Evolutionary conservation across 1,140 invertebrate species (phyloP), one percentile per base, ranked within the genome.

Genomic region (Solenopsis fugax): DNA sequence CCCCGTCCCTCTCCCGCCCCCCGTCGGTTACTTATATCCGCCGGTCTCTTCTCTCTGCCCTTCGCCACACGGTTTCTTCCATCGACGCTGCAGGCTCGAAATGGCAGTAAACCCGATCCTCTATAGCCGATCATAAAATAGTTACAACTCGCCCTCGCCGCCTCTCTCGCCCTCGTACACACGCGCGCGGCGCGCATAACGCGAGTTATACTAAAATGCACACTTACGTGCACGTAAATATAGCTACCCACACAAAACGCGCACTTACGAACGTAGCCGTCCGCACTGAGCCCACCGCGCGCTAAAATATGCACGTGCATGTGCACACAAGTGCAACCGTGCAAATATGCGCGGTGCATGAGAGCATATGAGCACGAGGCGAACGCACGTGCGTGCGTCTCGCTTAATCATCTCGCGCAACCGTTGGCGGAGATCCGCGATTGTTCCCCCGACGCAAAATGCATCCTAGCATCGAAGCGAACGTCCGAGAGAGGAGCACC

Each of bases 111-210:
- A 82, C 62, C 29, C 52, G 41, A 16, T 78, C 85, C 50, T 80
- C 64, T 86, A 80, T 86, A 81, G 77, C 64, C 16, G 75, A 81
- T 78, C 77, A 80, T 86, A 86, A 86, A 80, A 86, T 69, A 80
- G 85, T 86, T 86, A 86, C 85, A 80, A 24, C 85, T 80, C 52
- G 45, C 48, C 73, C 62, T 78, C 45, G 41, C 45, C 72, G 82
- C 6, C 37, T 67, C 21, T 71, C 16, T 34, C 37, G n/a, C 54
- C 9, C 16, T 18, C 16, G 4, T 45, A 29, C 29, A 37, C 73
- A 81, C 18, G 48, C 7, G 12, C 29, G 24, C 29, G n/a, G 37
- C n/a, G 2, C 24, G 7, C 41, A 13, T 2, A 10, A n/a, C n/a
- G 52, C 41, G 37, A 64, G 24, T 6, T 18, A 21, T 18, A 24